Conservation (phyloP, 2,797 vertebrate genomes). For the Enteromius argenteus region DNA sequence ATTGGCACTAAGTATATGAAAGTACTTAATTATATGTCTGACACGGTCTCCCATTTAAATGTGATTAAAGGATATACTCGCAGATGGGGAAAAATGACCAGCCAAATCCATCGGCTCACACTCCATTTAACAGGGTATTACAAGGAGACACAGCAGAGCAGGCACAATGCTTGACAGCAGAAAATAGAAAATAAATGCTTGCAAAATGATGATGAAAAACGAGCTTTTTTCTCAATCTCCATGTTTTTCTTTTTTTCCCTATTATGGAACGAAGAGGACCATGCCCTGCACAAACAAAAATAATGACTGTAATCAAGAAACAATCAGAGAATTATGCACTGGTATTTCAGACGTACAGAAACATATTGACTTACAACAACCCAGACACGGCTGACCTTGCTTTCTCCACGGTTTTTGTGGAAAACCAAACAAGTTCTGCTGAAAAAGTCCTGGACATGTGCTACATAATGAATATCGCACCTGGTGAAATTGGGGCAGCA, state of each 20-base stretch:
- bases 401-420: neutral
- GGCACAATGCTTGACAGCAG: slow-evolving; percentile 48
- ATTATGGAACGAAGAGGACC: slow-evolving; percentile 53
- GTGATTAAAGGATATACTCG: slow-evolving; percentile 72
- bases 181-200: slow-evolving; percentile 63
- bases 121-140: slow-evolving; percentile 75
- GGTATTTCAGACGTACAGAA: slow-evolving; percentile 50
- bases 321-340: slow-evolving; percentile 38
- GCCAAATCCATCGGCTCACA: slow-evolving; percentile 72
- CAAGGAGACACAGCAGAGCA: slow-evolving; percentile 51
- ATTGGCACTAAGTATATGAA: slow-evolving; percentile 38
- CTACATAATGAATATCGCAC: neutral
- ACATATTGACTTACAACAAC: slow-evolving; percentile 40
- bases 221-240: slow-evolving; percentile 70
- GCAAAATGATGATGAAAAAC: slow-evolving; percentile 76
- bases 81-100: slow-evolving; percentile 76
- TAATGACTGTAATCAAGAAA: slow-evolving; percentile 63
- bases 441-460: neutral
- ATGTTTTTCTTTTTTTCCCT: slow-evolving; percentile 49
- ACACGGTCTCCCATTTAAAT: slow-evolving; percentile 75
- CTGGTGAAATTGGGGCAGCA: slow-evolving; percentile 1
- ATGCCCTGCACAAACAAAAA: slow-evolving; percentile 72
- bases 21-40: slow-evolving; percentile 65
- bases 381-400: slow-evolving; percentile 29
- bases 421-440: slow-evolving; percentile 3